Percentiles rank a stretch among this genome's conserved stretches.
Evolutionary conservation across 2,888 invertebrate species (phyloP).

Genomic region (Elegia similella): DNA sequence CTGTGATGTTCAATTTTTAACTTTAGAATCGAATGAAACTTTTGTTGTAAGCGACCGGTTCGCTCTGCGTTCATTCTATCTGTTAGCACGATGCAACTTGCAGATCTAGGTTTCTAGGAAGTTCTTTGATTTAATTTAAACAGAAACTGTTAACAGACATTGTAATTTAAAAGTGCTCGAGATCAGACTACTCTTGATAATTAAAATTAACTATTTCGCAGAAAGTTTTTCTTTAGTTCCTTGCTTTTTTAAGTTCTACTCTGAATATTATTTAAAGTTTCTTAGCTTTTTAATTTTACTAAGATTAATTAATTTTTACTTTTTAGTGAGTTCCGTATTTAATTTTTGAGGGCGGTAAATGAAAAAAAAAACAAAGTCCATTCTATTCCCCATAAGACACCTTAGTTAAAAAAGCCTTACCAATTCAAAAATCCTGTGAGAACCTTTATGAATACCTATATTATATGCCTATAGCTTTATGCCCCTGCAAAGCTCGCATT

Average conservation of each 20-base stretch:
- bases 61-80: constrained; percentile 32
- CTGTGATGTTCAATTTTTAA: constrained; percentile 44
- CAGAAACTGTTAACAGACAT: background rate
- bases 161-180: background rate
- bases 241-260: background rate
- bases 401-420: too few species aligned
- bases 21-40: constrained; percentile 41
- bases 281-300: too few species aligned
- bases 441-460: too few species aligned
- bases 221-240: background rate
- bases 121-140: constrained; percentile 9
- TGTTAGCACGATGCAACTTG: constrained; percentile 32
- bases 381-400: too few species aligned
- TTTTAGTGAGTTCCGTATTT: too few species aligned
- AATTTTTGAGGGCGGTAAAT: too few species aligned
- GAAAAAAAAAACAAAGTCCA: too few species aligned
- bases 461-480: background rate
- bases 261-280: too few species aligned
- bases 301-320: too few species aligned
- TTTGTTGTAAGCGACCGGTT: constrained; percentile 29
- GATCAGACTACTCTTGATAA: background rate
- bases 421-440: too few species aligned
- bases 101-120: constrained; percentile 7
- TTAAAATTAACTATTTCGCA: background rate
- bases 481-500: background rate